A percentile compares a stretch with the other conserved stretches of the same genome.
These are phyloP conservation scores for Agrochola litura DNA, from an alignment of 2,888 invertebrate species.

Conservation along the genomic window DNA sequence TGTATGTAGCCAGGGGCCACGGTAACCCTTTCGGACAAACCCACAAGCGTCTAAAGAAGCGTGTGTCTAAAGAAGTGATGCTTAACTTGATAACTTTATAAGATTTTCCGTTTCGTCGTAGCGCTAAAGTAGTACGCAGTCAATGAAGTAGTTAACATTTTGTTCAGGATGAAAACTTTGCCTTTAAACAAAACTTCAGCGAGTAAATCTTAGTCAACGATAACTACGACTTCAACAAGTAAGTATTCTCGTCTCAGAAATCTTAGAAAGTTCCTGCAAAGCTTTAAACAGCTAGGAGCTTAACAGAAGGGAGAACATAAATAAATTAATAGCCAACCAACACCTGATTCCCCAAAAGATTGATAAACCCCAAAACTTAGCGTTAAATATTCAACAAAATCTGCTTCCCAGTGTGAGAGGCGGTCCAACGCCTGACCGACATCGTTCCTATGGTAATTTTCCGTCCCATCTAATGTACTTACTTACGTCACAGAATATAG, in stretches of 20 bases:
- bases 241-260: neutral
- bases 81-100: too few relatives aligned
- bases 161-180: too few relatives aligned
- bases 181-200: too few relatives aligned
- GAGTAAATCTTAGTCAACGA: too few relatives aligned
- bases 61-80: too few relatives aligned
- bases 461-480: constrained; percentile 43
- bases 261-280: neutral
- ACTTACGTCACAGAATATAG: constrained; percentile 7
- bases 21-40: too few relatives aligned
- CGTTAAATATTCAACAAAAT: constrained; percentile 47
- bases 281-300: constrained; percentile 14
- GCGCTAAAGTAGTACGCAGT: too few relatives aligned
- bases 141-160: too few relatives aligned
- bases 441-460: constrained; percentile 61
- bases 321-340: constrained; percentile 15
- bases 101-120: too few relatives aligned
- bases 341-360: constrained; percentile 47
- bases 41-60: too few relatives aligned
- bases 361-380: constrained; percentile 32
- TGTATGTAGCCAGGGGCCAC: too few relatives aligned
- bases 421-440: constrained; percentile 10
- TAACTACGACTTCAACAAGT: neutral
- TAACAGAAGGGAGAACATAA: neutral
- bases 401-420: constrained; percentile 14